Conservation (phyloP, 2,888 invertebrate genomes). For the Himalopsyche tibetana region DNA sequence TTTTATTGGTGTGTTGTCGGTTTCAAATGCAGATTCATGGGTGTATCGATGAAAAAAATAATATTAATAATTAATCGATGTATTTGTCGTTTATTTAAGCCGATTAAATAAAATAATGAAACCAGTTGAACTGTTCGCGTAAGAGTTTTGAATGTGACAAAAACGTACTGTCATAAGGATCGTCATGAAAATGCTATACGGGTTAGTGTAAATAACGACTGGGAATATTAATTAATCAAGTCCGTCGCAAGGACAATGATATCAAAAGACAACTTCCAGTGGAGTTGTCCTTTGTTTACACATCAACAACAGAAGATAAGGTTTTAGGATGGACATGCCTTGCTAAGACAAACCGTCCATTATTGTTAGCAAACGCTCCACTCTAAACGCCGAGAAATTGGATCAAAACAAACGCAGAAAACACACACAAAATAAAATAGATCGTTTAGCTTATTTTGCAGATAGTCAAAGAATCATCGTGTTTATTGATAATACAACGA, state of each 20-base stretch:
- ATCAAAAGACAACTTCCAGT: conserved; percentile 64
- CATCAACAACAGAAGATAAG: conserved; percentile 63
- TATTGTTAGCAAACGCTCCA: conserved; percentile 58
- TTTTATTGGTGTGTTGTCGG: too few species aligned
- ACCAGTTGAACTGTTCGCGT: background rate
- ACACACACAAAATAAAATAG: conserved; percentile 23
- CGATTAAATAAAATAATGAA: background rate
- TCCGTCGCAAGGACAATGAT: conserved; percentile 64
- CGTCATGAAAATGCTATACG: conserved; percentile 54
- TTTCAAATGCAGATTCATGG: too few species aligned
- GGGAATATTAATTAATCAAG: conserved; percentile 64
- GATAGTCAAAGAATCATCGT: background rate
- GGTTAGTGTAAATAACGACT: conserved; percentile 59
- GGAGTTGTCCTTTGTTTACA: conserved; percentile 61
- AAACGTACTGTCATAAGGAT: conserved; percentile 54
- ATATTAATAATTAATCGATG: too few species aligned
- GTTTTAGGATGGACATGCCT: conserved; percentile 62
- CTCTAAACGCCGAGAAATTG: conserved; percentile 51
- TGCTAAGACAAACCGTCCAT: conserved; percentile 59
- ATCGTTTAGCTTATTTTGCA: background rate
- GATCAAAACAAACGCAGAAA: conserved; percentile 36
- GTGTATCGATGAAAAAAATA: too few species aligned
- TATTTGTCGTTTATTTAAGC: background rate
- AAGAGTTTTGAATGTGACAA: conserved; percentile 45
- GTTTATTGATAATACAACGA: too few species aligned